A percentile compares a stretch with the other conserved stretches of the same genome.
Evolutionary conservation across 2,113 vertebrate species (phyloP).

Genomic region (Chloropsis hardwickii): DNA sequence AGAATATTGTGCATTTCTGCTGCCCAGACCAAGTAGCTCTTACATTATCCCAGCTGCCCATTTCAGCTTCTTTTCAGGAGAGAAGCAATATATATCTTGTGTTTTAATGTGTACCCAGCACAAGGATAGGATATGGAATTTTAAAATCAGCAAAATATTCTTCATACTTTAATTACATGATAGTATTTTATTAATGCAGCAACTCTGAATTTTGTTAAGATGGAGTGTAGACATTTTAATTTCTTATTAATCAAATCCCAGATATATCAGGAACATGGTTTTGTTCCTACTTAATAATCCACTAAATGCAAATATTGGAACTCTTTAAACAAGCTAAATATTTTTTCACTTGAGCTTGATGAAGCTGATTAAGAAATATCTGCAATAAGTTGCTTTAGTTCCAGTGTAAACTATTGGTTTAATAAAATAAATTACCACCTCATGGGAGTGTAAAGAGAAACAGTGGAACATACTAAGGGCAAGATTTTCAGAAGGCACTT

Average conservation of each 20-base stretch:
- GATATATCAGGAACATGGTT: background rate
- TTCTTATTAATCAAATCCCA: background rate
- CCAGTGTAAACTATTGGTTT: background rate
- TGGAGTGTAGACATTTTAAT: background rate
- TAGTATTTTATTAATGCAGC: background rate
- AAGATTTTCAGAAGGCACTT: conserved; percentile 1
- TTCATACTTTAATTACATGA: background rate
- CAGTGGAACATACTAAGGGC: background rate
- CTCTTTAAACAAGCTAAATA: background rate
- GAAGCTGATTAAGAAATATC: conserved; percentile 10
- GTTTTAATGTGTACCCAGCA: background rate
- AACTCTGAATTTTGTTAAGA: conserved; percentile 27
- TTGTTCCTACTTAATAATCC: conserved; percentile 26
- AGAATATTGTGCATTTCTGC: background rate
- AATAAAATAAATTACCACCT: conserved; percentile 33
- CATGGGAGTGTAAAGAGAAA: background rate
- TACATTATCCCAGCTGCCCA: background rate
- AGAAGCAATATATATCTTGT: background rate
- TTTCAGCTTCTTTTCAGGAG: background rate
- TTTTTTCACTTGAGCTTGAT: background rate
- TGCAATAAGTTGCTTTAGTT: background rate
- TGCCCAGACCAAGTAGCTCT: background rate
- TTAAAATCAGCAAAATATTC: background rate
- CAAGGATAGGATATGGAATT: background rate
- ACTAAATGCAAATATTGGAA: background rate